phyloP scores from a whole-genome alignment of 2,888 invertebrate species.

The Cantharis nigra region DNA sequence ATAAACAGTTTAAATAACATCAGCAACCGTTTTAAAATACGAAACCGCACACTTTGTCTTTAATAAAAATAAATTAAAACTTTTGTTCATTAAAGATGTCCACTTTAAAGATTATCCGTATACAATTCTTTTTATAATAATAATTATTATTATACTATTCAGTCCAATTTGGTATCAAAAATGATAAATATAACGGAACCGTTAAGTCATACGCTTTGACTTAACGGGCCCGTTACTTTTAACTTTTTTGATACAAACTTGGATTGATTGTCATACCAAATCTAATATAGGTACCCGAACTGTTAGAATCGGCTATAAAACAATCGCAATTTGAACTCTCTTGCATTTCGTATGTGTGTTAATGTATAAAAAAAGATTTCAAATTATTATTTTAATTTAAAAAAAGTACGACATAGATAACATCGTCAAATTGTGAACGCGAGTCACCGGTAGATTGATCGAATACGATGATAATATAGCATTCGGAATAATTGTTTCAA shows the following conservation, averaged over 20 bases:
- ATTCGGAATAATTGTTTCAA: background rate
- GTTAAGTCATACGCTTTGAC: too few relatives aligned
- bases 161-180: too few relatives aligned
- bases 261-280: too few relatives aligned
- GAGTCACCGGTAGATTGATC: background rate
- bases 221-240: too few relatives aligned
- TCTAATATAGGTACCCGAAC: too few relatives aligned
- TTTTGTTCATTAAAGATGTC: background rate
- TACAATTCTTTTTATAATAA: background rate
- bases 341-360: too few relatives aligned
- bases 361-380: background rate
- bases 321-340: too few relatives aligned
- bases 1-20: background rate
- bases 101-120: background rate
- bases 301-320: too few relatives aligned
- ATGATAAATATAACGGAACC: too few relatives aligned
- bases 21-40: background rate
- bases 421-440: background rate
- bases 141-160: background rate
- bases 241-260: too few relatives aligned
- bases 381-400: background rate
- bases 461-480: background rate
- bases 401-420: background rate
- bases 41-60: background rate
- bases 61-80: background rate